phyloP scores from a whole-genome alignment of 1,140 invertebrate species.

The Drosophila quadrilineata region DNA sequence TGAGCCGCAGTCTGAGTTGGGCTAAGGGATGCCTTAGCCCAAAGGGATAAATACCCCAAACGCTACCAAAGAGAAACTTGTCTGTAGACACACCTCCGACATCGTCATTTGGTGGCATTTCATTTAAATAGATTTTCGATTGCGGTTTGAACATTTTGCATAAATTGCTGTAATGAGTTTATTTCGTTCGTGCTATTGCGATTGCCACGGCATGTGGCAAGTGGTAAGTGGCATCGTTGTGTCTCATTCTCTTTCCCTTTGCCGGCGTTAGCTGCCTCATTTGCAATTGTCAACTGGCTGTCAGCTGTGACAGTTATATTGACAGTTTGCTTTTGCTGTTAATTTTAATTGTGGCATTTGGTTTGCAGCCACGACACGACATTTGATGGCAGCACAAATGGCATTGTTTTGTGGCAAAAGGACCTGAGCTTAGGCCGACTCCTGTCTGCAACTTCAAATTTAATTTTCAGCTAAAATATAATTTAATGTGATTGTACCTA shows the following conservation, averaged over 20 bases:
- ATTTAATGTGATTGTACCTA: no score
- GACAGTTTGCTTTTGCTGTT: conserved; percentile 68
- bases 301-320: conserved; percentile 64
- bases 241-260: conserved; percentile 2
- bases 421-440: no score
- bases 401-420: background rate
- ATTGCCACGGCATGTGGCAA: conserved; percentile 1
- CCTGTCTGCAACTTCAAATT: no score
- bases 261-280: conserved; percentile 27
- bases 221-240: conserved; percentile 62
- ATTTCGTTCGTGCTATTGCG: conserved; percentile 53
- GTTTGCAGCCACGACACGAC: conserved; percentile 5
- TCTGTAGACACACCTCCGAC: conserved; percentile 20
- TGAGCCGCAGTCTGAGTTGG: background rate
- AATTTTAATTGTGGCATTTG: conserved; percentile 71
- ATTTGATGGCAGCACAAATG: conserved; percentile 38
- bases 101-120: conserved; percentile 59
- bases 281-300: conserved; percentile 69
- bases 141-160: conserved; percentile 79
- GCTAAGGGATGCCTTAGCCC: conserved; percentile 6
- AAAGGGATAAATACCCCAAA: background rate
- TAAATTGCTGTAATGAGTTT: conserved; percentile 80
- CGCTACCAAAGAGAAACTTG: conserved; percentile 22
- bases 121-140: conserved; percentile 81
- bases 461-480: no score